Evolutionary conservation across 2,797 vertebrate species (phyloP), one percentile per base, ranked within the genome.

Genomic region (Sphenodon punctatus): DNA sequence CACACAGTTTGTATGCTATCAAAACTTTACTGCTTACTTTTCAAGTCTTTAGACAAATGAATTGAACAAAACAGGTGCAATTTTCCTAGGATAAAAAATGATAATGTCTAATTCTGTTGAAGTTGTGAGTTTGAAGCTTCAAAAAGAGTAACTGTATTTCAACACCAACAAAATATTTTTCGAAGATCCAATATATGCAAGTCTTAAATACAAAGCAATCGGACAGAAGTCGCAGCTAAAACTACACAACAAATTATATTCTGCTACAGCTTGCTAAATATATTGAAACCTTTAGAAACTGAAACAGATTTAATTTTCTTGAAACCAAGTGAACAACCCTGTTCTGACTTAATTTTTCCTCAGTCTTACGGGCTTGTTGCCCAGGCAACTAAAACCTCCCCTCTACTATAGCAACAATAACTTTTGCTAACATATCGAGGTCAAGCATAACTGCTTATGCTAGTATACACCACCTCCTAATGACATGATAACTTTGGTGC

Each of bases 161-260:
- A n/a, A n/a, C n/a, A n/a, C n/a, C n/a, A n/a, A n/a, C n/a, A n/a
- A n/a, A n/a, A n/a, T n/a, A n/a, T n/a, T n/a, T n/a, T n/a, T n/a
- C n/a, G n/a, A n/a, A 71, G 65, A 80, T 15, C 30, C 45, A 60
- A 10, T 0, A 0, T 41, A n/a, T 67, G 64, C 17, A 78, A 1
- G 5, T 68, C 6, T 51, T 70, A 20, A 9, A 45, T 3, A 14
- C 60, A 70, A 65, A 78, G 7, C 72, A 19, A 16, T 0, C 55
- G 48, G 42, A n/a, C 39, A 67, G n/a, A 23, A 0, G 0, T 27
- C 8, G 74, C 10, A 70, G 12, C 8, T 34, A 42, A 67, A 78
- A 81, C 3, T 51, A 11, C 5, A 53, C 14, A 75, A 69, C 5
- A 51, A 67, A 38, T 5, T 58, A 75, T 7, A 23, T 14, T 46